Percentiles rank a stretch among this genome's conserved stretches.
phyloP scores from a whole-genome alignment of 2,797 vertebrate genomes.

The Cacajao melanocephalus region DNA sequence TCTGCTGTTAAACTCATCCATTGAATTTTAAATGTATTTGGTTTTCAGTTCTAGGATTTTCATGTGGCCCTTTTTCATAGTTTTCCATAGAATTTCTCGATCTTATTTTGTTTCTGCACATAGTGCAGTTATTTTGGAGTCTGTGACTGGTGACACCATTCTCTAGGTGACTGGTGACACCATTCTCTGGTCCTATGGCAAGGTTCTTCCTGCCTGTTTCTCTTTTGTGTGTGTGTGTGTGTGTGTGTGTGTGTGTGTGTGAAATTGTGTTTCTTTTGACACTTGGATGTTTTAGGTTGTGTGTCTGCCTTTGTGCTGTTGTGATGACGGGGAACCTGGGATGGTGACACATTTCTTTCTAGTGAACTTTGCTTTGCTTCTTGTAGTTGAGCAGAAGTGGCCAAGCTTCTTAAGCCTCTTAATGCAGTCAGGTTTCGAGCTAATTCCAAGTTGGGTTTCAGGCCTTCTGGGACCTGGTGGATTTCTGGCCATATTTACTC shows the following conservation, averaged over 20 bases:
- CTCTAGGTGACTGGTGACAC: neutral
- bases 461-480: neutral
- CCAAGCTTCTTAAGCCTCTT: too few species aligned
- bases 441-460: neutral
- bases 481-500: neutral
- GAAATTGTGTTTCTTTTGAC: neutral
- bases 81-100: neutral
- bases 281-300: neutral
- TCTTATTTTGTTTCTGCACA: neutral
- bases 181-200: neutral
- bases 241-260: too few species aligned
- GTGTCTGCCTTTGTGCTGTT: neutral
- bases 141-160: too few species aligned
- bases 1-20: neutral
- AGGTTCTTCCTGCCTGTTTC: neutral
- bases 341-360: too few species aligned
- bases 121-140: neutral
- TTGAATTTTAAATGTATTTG: neutral
- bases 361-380: neutral
- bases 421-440: neutral
- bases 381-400: neutral
- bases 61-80: neutral
- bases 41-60: neutral
- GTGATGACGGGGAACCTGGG: fast-evolving
- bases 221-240: neutral